phyloP scores from a whole-genome alignment of 2,888 invertebrate species.

The Hirtodrosophila alboralis region DNA sequence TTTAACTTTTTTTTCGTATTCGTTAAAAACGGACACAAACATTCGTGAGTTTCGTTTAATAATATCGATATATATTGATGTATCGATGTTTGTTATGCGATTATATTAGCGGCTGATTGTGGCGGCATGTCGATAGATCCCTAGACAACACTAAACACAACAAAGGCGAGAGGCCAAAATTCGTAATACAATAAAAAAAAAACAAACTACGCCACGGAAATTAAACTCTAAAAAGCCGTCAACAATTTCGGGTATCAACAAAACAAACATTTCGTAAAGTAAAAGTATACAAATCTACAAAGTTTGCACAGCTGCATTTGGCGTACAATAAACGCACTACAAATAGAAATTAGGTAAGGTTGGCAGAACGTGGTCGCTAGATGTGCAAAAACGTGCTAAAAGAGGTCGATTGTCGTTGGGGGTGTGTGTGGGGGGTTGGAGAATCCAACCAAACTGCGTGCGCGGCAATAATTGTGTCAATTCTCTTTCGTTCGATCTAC shows the following conservation, averaged over 20 bases:
- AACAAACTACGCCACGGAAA: constrained; percentile 32
- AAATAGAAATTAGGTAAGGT: constrained; percentile 70
- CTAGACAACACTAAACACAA: constrained; percentile 25
- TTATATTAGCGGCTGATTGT: not conserved
- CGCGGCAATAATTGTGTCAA: constrained; percentile 20
- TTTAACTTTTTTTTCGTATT: no score
- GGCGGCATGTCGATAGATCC: not conserved
- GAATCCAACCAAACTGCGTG: constrained; percentile 13
- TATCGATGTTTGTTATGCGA: not conserved
- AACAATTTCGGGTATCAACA: constrained; percentile 63
- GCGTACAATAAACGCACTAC: constrained; percentile 14
- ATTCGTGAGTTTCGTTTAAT: no score
- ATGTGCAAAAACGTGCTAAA: constrained; percentile 33
- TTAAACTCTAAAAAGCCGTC: constrained; percentile 29
- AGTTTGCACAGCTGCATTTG: constrained; percentile 20
- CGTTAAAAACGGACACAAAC: no score
- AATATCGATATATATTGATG: not conserved
- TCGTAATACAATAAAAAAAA: constrained; percentile 30
- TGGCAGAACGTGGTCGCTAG: constrained; percentile 54
- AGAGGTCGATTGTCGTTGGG: constrained; percentile 1
- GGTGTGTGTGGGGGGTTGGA: not conserved
- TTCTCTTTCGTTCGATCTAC: no score
- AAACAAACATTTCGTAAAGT: constrained; percentile 17
- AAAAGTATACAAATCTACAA: constrained; percentile 17
- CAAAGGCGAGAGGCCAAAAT: constrained; percentile 36